A percentile compares a stretch with the other conserved stretches of the same genome.
These are phyloP conservation scores for Echeneis naucrates DNA, from an alignment of 2,797 vertebrate genomes.

Conservation along the genomic window DNA sequence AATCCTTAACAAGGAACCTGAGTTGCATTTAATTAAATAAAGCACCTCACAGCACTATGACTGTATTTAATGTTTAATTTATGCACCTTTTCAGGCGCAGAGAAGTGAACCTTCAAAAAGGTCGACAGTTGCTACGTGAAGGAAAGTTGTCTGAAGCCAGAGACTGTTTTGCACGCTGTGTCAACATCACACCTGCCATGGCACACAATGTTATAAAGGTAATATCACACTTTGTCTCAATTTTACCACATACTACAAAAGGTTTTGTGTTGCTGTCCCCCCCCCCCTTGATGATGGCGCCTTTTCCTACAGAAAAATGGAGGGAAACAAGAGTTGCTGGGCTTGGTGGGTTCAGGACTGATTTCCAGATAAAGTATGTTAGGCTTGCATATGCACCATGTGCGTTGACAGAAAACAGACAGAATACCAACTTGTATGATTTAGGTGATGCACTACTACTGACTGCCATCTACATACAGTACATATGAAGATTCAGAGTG, in stretches of 20 bases:
- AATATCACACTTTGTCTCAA: background rate
- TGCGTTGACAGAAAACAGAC: too few relatives aligned
- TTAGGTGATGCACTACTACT: too few relatives aligned
- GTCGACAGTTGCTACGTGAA: conserved; percentile 92
- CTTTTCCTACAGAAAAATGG: background rate
- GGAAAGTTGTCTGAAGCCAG: conserved; percentile 92
- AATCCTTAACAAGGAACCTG: too few relatives aligned
- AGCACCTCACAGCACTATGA: too few relatives aligned
- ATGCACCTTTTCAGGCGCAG: conserved; percentile 84
- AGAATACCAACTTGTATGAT: too few relatives aligned
- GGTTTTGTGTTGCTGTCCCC: too few relatives aligned
- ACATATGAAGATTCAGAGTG: too few relatives aligned
- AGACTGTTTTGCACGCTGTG: conserved; percentile 92
- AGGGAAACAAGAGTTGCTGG: too few relatives aligned
- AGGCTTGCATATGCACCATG: too few relatives aligned
- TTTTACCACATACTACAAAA: background rate
- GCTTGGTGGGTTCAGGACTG: background rate
- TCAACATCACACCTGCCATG: conserved; percentile 94
- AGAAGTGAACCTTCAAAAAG: conserved; percentile 91
- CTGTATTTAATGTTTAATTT: background rate
- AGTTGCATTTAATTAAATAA: too few relatives aligned
- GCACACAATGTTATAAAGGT: conserved; percentile 95
- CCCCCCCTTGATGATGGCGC: background rate
- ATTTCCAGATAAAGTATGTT: background rate
- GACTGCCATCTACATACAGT: too few relatives aligned